A percentile compares a stretch with the other conserved stretches of the same genome.
Conservation (phyloP, 2,113 vertebrate genomes). For the Actenoides lindsayi region DNA sequence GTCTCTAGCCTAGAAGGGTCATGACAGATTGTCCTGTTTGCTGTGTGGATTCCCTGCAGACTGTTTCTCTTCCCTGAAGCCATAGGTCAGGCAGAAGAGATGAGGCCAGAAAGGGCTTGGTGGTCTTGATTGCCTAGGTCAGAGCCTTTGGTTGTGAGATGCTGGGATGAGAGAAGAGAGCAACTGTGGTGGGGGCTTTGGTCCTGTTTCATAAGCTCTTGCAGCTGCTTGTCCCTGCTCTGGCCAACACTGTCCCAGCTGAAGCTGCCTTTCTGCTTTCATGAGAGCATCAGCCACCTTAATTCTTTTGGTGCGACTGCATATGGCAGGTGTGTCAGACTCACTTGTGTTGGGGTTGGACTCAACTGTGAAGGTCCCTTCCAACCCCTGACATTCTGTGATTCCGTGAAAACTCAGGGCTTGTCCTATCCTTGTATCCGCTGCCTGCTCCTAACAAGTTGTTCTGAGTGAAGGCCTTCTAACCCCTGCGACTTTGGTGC, state of each 20-base stretch:
- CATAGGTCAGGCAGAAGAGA: background rate
- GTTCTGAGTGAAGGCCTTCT: background rate
- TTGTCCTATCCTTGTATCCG: background rate
- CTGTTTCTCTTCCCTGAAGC: background rate
- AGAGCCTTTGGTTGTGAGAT: background rate
- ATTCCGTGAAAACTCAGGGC: background rate
- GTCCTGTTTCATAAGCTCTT: background rate
- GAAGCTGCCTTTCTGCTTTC: background rate
- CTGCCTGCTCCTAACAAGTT: background rate
- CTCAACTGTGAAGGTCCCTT: too few species aligned
- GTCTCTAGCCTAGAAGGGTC: background rate
- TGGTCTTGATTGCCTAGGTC: background rate
- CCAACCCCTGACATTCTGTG: too few species aligned
- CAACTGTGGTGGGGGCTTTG: accelerated
- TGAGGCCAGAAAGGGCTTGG: background rate
- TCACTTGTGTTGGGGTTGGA: too few species aligned
- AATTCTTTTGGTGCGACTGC: background rate
- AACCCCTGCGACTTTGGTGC: background rate
- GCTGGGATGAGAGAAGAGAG: background rate
- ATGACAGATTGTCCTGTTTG: accelerated
- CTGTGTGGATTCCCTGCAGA: background rate
- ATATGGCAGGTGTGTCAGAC: background rate
- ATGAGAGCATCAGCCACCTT: background rate
- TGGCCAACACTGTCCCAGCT: background rate
- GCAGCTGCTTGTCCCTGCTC: background rate